phyloP scores from a whole-genome alignment of 2,888 invertebrate species.

The Drosophila robusta region DNA sequence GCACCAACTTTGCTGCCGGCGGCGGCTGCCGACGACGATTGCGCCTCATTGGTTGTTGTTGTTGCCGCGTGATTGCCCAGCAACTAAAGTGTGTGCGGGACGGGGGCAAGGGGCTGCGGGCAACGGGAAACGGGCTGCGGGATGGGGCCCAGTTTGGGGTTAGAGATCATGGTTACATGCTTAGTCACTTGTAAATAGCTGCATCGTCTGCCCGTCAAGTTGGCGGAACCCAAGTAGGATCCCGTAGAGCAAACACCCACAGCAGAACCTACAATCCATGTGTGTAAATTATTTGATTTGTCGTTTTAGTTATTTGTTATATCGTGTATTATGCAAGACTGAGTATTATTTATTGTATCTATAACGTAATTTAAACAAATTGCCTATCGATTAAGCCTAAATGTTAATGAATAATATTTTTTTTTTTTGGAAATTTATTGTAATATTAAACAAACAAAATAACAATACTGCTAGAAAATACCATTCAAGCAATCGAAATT shows the following conservation, averaged over 20 bases:
- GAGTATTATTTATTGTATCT: conserved; percentile 75
- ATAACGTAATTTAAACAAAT: conserved; percentile 57
- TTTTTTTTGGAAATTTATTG: no score
- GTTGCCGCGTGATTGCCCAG: conserved; percentile 78
- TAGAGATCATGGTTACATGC: conserved; percentile 49
- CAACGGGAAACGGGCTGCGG: no score
- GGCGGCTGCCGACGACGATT: conserved; percentile 76
- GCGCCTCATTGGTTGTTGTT: conserved; percentile 74
- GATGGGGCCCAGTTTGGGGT: conserved; percentile 2
- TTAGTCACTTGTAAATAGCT: conserved; percentile 72
- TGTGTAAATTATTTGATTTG: conserved; percentile 45
- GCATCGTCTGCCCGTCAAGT: conserved; percentile 43
- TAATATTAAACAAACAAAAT: conserved; percentile 17
- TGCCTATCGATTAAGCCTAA: conserved; percentile 69
- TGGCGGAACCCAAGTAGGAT: conserved; percentile 22
- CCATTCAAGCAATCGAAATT: conserved; percentile 29
- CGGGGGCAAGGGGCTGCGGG: no score
- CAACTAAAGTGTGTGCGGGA: conserved; percentile 30
- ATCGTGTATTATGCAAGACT: conserved; percentile 75
- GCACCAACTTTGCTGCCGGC: conserved; percentile 67
- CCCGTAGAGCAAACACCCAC: conserved; percentile 24
- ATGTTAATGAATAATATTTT: conserved; percentile 47
- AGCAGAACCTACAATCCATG: conserved; percentile 24
- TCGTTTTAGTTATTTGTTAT: conserved; percentile 69
- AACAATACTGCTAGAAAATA: conserved; percentile 22